Percentiles rank a stretch among this genome's conserved stretches.
Conservation (phyloP, 2,797 vertebrate genomes). For the Acrossocheilus wenchowensis region DNA sequence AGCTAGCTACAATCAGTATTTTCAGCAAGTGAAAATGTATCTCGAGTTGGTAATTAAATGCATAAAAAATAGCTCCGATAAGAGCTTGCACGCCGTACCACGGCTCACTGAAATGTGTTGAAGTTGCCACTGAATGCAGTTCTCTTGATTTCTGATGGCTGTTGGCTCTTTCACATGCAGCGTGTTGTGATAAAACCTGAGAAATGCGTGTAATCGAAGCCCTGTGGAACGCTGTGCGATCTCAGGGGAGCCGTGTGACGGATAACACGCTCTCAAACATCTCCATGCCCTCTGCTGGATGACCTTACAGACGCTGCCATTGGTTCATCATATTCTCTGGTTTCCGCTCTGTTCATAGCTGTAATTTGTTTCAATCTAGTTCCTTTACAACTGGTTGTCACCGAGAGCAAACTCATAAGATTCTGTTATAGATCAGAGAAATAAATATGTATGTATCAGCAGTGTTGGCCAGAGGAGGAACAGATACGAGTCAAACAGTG, state of each 20-base stretch:
- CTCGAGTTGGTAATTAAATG: constrained; percentile 19
- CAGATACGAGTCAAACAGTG: neutral
- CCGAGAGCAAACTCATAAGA: constrained; percentile 35
- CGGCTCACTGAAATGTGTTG: constrained; percentile 47
- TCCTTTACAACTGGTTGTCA: constrained; percentile 28
- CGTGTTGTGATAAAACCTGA: constrained; percentile 56
- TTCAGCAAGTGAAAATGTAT: constrained; percentile 24
- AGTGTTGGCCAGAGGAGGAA: neutral
- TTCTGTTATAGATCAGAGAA: constrained; percentile 46
- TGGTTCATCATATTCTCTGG: constrained; percentile 31
- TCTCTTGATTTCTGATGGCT: constrained; percentile 52
- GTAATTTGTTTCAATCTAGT: constrained; percentile 48
- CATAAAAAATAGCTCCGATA: constrained; percentile 30
- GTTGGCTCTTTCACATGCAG: constrained; percentile 60
- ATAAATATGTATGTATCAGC: constrained; percentile 32
- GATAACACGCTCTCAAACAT: constrained; percentile 63
- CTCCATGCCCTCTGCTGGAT: constrained; percentile 52
- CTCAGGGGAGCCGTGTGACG: constrained; percentile 63
- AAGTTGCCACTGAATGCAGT: constrained; percentile 47
- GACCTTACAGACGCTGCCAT: constrained; percentile 40
- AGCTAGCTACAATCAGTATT: constrained; percentile 15
- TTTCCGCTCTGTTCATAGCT: constrained; percentile 39
- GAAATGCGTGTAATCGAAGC: constrained; percentile 64
- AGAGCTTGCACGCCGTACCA: constrained; percentile 24
- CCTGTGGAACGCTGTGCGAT: constrained; percentile 36